Conservation (phyloP, 1,140 invertebrate genomes). For the Lepidotrigona ventralis region DNA sequence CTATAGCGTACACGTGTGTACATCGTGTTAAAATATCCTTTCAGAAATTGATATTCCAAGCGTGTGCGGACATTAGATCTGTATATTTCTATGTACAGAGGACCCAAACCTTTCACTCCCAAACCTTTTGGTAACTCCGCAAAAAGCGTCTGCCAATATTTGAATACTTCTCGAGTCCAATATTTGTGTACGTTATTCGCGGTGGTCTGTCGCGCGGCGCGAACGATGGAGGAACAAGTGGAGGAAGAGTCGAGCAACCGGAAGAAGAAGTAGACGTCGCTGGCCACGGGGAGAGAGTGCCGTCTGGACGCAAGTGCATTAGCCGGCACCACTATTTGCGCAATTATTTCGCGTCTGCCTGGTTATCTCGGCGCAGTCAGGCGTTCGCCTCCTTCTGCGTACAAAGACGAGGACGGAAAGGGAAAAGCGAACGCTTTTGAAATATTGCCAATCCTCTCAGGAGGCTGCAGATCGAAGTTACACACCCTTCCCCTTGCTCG, state of each 20-base stretch:
- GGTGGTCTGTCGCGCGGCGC: too few species aligned
- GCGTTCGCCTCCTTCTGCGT: not conserved
- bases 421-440: slow-evolving; percentile 60
- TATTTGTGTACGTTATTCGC: not conserved
- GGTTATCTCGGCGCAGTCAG: slow-evolving; percentile 24
- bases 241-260: not conserved
- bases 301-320: slow-evolving; percentile 1
- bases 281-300: not conserved
- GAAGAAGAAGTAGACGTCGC: not conserved
- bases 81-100: too few species aligned
- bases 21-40: too few species aligned
- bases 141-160: not conserved
- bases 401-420: slow-evolving; percentile 25
- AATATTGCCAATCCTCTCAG: slow-evolving; percentile 67
- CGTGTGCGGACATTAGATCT: too few species aligned
- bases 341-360: not conserved
- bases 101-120: too few species aligned
- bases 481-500: slow-evolving; percentile 25
- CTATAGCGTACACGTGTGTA: too few species aligned
- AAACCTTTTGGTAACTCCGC: too few species aligned
- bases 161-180: not conserved
- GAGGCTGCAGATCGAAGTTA: slow-evolving; percentile 44
- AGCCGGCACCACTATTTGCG: not conserved
- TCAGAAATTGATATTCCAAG: too few species aligned
- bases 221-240: too few species aligned